Evolutionary conservation across 2,797 vertebrate species (phyloP).

Genomic region (Cyprinella venusta): DNA sequence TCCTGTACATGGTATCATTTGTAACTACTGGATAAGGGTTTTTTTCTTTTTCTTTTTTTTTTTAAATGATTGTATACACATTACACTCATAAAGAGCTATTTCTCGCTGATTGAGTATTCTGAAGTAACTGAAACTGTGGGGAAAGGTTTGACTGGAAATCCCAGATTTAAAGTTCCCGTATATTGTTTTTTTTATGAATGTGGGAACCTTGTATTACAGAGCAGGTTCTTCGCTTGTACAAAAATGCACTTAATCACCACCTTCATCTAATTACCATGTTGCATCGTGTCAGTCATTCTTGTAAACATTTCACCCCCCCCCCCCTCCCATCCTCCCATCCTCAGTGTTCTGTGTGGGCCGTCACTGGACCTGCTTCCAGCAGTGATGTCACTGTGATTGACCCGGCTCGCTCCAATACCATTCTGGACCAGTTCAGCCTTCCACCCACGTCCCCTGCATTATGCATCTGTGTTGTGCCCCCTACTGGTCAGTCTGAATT

Average conservation of each 20-base stretch:
- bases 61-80: background rate
- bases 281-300: conserved; percentile 52
- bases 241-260: background rate
- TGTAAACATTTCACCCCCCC: conserved; percentile 51
- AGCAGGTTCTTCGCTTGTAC: background rate
- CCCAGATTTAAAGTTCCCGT: background rate
- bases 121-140: background rate
- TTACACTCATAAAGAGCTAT: background rate
- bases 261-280: conserved; percentile 29
- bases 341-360: conserved; percentile 83
- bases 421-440: conserved; percentile 85
- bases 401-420: conserved; percentile 83
- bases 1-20: background rate
- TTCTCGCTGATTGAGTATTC: background rate
- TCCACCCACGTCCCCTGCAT: conserved; percentile 78
- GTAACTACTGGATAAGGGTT: background rate
- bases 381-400: conserved; percentile 85
- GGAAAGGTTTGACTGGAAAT: background rate
- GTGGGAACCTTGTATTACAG: background rate
- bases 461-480: conserved; percentile 81
- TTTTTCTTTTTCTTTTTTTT: too few species aligned
- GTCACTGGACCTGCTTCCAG: conserved; percentile 83
- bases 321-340: background rate
- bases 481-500: conserved; percentile 75
- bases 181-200: background rate